Base-by-base conservation (phyloP, 2,113 vertebrate genomes). In the Pycnonotus jocosus region DNA sequence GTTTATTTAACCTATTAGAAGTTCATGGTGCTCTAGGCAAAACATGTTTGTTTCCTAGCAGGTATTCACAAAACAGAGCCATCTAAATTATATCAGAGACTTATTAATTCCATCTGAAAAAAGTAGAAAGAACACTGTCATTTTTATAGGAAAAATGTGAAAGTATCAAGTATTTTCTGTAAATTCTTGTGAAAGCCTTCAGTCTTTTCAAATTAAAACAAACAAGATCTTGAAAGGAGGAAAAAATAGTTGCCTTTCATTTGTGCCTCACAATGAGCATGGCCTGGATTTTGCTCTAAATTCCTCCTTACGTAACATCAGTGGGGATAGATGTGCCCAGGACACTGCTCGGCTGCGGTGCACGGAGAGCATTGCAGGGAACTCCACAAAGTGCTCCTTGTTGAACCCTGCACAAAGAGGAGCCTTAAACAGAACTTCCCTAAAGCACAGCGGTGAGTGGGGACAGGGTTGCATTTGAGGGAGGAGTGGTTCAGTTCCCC, bases 281-380 rank as follows among this genome's bases (percentile, higher is more conserved):
- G 60, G 79, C 92, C 93, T 94, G 86, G 88, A 72, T 92, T 89
- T 68, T 81, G 74, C 78, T 92, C 90, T 40, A 3, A 66, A 84
- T 84, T 88, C 50, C 64, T 88, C 65, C 81, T 93, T 79, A 68
- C 0, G 0, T 88, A 91, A 88, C 54, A 12, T 48, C 22, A 56
- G 0, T 4, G 69, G 68, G 56, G 64, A 56, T 58, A 10, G 64
- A 11, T 61, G 33, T 88, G 94, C 40, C 74, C 0, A 0, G 74
- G 81, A 33, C 25, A 0, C 56, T 51, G 71, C 83, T 45, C 1
- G 5, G 86, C 80, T 45, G 9, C 54, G 11, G 54, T 1, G 15
- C 82, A 44, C 21, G 6, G 69, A 18, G 13, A 45, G 12, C 40
- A 1, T 0, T 47, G 50, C 65, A 66, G 86, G 79, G 37, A 60